These are phyloP conservation scores for Ametastegia equiseti DNA, from an alignment of 2,888 invertebrate species.

Conservation along the genomic window DNA sequence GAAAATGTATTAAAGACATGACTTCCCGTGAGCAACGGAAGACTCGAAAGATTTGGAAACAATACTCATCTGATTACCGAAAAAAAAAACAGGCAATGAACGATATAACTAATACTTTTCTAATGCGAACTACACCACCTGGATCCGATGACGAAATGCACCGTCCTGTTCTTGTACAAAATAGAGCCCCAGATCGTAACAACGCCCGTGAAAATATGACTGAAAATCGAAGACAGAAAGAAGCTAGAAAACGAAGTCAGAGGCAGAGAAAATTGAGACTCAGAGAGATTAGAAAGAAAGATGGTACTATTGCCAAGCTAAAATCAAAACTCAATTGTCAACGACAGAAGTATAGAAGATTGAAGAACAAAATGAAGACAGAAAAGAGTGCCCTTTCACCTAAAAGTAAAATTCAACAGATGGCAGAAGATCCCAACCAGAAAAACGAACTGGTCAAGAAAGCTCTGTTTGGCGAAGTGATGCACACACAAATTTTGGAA, in stretches of 20 bases:
- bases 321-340: not conserved
- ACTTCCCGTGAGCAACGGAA: slow-evolving; percentile 43
- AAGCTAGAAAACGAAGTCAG: not conserved
- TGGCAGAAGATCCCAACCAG: slow-evolving; percentile 3
- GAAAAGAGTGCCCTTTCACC: not conserved
- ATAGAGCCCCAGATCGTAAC: not conserved
- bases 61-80: slow-evolving; percentile 43
- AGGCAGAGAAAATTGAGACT: not conserved
- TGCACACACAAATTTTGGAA: not conserved
- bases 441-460: not conserved
- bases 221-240: not conserved
- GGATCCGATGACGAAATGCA: not conserved
- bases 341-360: not conserved
- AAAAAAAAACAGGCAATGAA: slow-evolving; percentile 40
- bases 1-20: slow-evolving; percentile 52
- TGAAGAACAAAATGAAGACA: not conserved
- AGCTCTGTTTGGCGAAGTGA: slow-evolving; percentile 11
- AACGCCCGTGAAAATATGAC: not conserved
- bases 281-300: not conserved
- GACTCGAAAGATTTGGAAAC: slow-evolving; percentile 37
- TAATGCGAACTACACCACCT: not conserved
- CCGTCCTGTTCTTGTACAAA: not conserved
- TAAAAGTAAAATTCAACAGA: slow-evolving; percentile 11
- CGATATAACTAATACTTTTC: not conserved
- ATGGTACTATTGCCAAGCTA: not conserved